These are phyloP conservation scores for Albula goreensis DNA, from an alignment of 2,113 vertebrate genomes.

Conservation along the genomic window DNA sequence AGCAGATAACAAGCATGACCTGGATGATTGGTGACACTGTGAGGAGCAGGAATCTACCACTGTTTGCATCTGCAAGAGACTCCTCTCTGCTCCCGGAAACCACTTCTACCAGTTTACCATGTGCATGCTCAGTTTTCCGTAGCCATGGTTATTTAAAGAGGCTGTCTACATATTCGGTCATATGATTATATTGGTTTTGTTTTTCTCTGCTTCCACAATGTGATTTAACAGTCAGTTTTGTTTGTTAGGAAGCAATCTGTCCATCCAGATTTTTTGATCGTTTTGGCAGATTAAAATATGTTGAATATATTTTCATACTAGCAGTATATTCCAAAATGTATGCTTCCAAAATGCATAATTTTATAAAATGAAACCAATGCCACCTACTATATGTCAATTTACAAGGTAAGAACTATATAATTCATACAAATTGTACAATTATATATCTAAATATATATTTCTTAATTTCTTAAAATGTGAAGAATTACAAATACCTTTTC, in stretches of 20 bases:
- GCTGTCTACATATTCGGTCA: not conserved
- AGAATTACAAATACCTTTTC: not conserved
- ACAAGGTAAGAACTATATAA: not conserved
- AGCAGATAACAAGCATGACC: not conserved
- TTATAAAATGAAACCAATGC: not conserved
- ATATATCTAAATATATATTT: not conserved
- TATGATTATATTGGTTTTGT: not conserved
- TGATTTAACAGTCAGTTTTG: not conserved
- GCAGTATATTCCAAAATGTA: not conserved
- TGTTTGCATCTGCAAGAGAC: not conserved
- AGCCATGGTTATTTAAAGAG: not conserved
- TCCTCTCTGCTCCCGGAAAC: not conserved
- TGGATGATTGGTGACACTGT: not conserved
- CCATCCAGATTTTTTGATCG: not conserved
- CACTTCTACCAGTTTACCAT: not conserved
- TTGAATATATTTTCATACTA: not conserved
- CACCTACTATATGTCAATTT: not conserved
- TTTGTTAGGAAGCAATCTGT: not conserved
- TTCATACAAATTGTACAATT: not conserved
- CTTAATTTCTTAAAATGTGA: not conserved
- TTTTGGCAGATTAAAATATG: slow-evolving; percentile 1
- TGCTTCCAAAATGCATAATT: not conserved
- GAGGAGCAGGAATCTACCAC: not conserved
- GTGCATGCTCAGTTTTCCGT: not conserved
- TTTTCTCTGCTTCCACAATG: not conserved